Base-by-base conservation (phyloP, 1,140 invertebrate species). In the Halictus rubicundus region DNA sequence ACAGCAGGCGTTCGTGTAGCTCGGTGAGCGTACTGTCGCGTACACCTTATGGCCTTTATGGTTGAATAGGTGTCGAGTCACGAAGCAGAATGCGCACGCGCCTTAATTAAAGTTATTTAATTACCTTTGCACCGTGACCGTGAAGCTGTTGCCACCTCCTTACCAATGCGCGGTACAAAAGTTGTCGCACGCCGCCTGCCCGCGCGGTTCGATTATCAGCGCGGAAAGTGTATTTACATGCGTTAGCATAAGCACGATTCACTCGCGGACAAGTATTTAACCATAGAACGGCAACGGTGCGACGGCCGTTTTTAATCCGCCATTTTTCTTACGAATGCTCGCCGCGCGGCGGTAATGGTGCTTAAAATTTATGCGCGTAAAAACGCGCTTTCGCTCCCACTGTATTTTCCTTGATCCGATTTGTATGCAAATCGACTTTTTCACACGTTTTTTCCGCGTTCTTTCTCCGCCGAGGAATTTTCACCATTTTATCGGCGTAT, bases 41-140 rank as follows among this genome's bases (percentile, higher is more conserved):
- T 32, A 25, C 66, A 70, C 70, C 65, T 78, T 71, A 69, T 77
- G 60, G 49, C 66, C 69, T 71, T n/a, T 54, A 66, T 46, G 49
- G 59, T 25, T 27, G 61, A 68, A 70, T 70, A 76, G 66, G 66
- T 79, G 82, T 64, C 72, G 79, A 87, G 86, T 87, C 81, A 88
- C 73, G 83, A 54, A n/a, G 66, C 68, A 73, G 70, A 77, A 79
- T 63, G 69, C 60, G 81, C 87, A 86, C 85, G 78, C 80, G 84
- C 23, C 77, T 73, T 81, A 81, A 87, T 88, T 85, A 88, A 85
- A 68, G 59, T 83, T 82, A 88, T 88, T 88, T 88, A 88, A 88
- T 88, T 88, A 88, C 76, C 71, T 46, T 76, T 71, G 70, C 65
- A 76, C 75, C 77, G 82, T 83, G 80, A 77, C 68, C 68, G 60